Evolutionary conservation across 2,888 invertebrate species (phyloP).

Genomic region (Autographa gamma): DNA sequence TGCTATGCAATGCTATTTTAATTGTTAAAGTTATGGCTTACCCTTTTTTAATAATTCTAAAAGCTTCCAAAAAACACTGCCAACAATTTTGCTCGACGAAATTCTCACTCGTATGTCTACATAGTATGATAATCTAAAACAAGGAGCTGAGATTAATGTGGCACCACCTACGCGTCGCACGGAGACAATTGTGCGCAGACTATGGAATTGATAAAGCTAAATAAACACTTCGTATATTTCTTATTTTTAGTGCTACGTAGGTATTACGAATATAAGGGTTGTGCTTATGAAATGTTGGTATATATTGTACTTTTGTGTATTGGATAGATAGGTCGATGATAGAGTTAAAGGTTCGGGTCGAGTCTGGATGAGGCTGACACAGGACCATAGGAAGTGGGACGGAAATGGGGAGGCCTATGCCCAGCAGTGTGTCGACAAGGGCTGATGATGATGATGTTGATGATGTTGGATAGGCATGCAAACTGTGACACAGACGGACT

Average conservation of each 20-base stretch:
- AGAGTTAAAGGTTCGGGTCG: too few relatives aligned
- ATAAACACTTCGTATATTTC: constrained; percentile 47
- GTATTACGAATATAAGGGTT: neutral
- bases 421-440: too few relatives aligned
- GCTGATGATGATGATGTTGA: too few relatives aligned
- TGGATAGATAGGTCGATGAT: too few relatives aligned
- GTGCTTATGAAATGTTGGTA: neutral
- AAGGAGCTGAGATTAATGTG: constrained; percentile 67
- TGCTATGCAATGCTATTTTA: too few relatives aligned
- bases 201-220: constrained; percentile 58
- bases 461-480: too few relatives aligned
- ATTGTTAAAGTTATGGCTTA: too few relatives aligned
- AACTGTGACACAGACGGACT: too few relatives aligned
- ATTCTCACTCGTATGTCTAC: constrained; percentile 46
- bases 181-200: constrained; percentile 59
- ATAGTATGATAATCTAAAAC: constrained; percentile 62
- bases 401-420: too few relatives aligned
- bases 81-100: constrained; percentile 27
- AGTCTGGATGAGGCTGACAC: too few relatives aligned
- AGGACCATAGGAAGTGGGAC: too few relatives aligned
- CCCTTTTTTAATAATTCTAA: too few relatives aligned
- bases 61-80: neutral
- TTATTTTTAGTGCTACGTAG: constrained; percentile 24
- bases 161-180: constrained; percentile 43
- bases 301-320: neutral